Evolutionary conservation across 2,888 invertebrate genomes (phyloP).

Genomic region (Odontomyia ornata): DNA sequence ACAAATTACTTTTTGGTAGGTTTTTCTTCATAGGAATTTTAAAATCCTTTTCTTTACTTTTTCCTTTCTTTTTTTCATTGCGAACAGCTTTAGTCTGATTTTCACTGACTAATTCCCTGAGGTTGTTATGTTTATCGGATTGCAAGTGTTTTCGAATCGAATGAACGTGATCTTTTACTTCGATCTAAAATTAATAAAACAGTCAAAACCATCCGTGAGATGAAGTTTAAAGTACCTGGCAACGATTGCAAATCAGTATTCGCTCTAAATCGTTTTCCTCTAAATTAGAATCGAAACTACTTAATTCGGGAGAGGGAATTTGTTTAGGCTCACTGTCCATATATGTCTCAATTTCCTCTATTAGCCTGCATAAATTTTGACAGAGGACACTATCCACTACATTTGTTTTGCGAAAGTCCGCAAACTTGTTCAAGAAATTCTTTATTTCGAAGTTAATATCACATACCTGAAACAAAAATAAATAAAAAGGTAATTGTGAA

Average conservation of each 20-base stretch:
- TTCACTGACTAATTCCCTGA: no score
- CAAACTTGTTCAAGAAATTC: conserved; percentile 35
- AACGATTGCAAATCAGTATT: conserved; percentile 22
- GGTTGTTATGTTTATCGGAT: not conserved
- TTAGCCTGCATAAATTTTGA: conserved; percentile 21
- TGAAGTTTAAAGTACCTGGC: not conserved
- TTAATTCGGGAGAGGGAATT: not conserved
- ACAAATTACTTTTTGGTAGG: conserved; percentile 4
- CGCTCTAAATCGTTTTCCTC: conserved; percentile 6
- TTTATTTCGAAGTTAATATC: conserved; percentile 45
- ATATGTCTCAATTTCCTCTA: conserved; percentile 43
- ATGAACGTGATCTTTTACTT: not conserved
- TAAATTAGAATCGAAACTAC: conserved; percentile 29
- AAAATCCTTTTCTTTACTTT: conserved; percentile 1
- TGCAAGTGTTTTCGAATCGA: not conserved
- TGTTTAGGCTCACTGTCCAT: conserved; percentile 37
- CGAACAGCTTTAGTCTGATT: not conserved
- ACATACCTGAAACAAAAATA: conserved; percentile 37
- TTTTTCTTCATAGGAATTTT: not conserved
- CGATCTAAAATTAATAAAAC: not conserved
- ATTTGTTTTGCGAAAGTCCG: conserved; percentile 37
- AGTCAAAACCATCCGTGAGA: not conserved
- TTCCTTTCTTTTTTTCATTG: not conserved
- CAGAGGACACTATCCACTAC: conserved; percentile 26
- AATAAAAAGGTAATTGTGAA: no score